Conservation (phyloP, 1,140 invertebrate species). For the Zaprionus africanus region DNA sequence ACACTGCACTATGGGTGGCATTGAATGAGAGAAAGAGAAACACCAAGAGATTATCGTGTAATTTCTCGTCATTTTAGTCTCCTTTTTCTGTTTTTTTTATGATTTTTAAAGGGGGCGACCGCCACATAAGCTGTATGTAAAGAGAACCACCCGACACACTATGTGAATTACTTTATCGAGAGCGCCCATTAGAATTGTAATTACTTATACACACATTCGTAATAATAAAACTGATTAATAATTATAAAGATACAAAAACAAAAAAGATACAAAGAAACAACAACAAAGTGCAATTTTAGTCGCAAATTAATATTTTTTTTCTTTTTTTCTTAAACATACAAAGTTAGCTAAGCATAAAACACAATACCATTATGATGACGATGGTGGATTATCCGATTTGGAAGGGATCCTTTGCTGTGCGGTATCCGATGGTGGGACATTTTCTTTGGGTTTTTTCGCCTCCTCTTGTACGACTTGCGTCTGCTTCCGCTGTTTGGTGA, state of each 20-base stretch:
- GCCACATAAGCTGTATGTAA: conserved; percentile 60
- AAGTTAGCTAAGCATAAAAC: no score
- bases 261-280: not conserved
- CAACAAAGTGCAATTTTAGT: conserved; percentile 4
- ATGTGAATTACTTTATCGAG: conserved; percentile 69
- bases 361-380: not conserved
- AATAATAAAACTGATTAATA: conserved; percentile 81
- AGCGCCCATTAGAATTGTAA: conserved; percentile 79
- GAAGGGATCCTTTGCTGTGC: no score
- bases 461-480: not conserved
- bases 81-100: conserved; percentile 57
- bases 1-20: conserved; percentile 20
- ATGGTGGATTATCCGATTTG: not conserved
- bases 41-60: conserved; percentile 48
- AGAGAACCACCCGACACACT: conserved; percentile 54
- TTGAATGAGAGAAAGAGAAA: conserved; percentile 46
- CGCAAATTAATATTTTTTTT: not conserved
- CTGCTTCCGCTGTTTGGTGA: conserved; percentile 88
- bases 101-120: conserved; percentile 31
- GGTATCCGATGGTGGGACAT: no score
- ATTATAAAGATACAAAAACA: conserved; percentile 46
- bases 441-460: not conserved
- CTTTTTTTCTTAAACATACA: not conserved
- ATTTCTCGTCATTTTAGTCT: conserved; percentile 56
- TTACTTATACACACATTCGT: conserved; percentile 80